Conservation (phyloP, 2,888 invertebrate species). For the Dryomyza anilis region DNA sequence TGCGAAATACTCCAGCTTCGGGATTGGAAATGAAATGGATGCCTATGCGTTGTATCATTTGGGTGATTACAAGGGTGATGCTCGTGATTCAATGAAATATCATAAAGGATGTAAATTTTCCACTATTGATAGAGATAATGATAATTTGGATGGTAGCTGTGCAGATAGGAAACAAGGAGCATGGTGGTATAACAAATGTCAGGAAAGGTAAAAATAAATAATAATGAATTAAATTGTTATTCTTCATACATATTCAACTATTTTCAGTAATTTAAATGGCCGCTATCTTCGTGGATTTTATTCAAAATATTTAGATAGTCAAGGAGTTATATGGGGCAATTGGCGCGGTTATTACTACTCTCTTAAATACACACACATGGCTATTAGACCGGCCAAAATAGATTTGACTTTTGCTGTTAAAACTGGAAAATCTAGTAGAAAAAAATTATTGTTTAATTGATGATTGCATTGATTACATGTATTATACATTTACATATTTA, state of each 20-base stretch:
- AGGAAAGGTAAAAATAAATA: constrained; percentile 63
- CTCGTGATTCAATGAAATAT: constrained; percentile 69
- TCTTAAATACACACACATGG: background rate
- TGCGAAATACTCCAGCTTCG: constrained; percentile 68
- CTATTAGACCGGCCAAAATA: background rate
- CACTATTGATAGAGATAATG: constrained; percentile 68
- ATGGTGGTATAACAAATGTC: constrained; percentile 74
- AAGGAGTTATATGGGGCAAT: background rate
- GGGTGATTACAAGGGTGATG: constrained; percentile 66
- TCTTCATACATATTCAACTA: background rate
- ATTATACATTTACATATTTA: no score
- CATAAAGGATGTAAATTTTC: constrained; percentile 72
- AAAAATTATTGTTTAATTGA: no score
- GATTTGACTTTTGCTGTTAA: no score
- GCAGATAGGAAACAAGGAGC: constrained; percentile 69
- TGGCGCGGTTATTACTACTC: constrained; percentile 8
- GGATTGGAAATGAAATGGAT: constrained; percentile 67
- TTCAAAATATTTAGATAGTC: background rate
- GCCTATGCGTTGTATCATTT: constrained; percentile 68
- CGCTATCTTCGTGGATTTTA: background rate
- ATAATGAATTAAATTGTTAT: background rate
- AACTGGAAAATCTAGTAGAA: no score
- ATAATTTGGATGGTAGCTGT: constrained; percentile 70
- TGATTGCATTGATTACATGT: no score
- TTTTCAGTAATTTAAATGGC: constrained; percentile 12